Evolutionary conservation across 2,797 vertebrate genomes (phyloP), one percentile per base, ranked within the genome.

Genomic region (Lemur catta): DNA sequence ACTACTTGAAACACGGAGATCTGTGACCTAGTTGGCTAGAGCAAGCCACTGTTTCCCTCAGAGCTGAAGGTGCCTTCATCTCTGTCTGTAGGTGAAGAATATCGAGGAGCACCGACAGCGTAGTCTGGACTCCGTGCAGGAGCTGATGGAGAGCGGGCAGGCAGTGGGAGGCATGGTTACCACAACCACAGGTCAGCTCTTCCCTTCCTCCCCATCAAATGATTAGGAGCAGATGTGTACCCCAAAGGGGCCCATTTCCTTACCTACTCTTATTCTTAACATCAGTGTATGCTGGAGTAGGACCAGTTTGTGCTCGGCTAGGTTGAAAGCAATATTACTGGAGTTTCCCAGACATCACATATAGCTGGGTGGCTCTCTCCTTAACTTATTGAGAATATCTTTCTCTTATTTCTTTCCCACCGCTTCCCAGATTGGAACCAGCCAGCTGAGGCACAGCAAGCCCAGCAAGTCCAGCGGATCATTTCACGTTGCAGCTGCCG

Each of bases 141-240:
- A 99, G 98, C 98, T 99, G 98, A 99, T 99, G 99, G 99, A 99
- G 98, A 99, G 99, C 0, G 99, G 99, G 18, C 99, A 99, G 98
- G 99, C 99, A 0, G 99, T 99, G 82, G 99, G 99, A 22, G 99
- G 99, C 98, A 99, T 99, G 99, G 99, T 99, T 97, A 99, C 99
- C 99, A 99, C 99, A 88, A 99, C 99, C 81, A 99, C 99, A 99
- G 99, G 99, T 99, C 89, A 97, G 96, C 26, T 91, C 11, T 94
- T 41, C 24, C 2, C 65, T 8, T 67, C 61, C 33, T 69, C 33
- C 52, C 7, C 18, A 35, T 82, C 24, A 82, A 75, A 33, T 35
- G 14, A 18, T 72, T 92, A 84, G 57, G 28, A 76, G n/a, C 8
- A 94, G 46, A 86, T 78, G 13, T 78, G 14, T 7, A 82, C 33